Evolutionary conservation across 2,797 vertebrate species (phyloP).

Genomic region (Kryptopterus vitreolus): DNA sequence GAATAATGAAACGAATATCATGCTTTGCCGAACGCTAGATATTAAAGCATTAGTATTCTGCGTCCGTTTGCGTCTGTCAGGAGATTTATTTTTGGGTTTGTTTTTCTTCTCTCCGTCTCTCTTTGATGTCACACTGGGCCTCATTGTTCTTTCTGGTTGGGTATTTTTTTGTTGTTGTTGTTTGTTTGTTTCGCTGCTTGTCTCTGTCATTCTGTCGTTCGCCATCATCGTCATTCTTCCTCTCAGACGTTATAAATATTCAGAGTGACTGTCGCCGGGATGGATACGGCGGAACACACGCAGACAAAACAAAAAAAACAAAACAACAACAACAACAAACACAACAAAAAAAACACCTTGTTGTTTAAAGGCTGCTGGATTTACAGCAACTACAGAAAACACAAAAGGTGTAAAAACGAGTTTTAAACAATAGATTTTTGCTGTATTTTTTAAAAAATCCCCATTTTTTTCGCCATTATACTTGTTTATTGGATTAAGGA

Average conservation of each 20-base stretch:
- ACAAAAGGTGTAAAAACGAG: background rate
- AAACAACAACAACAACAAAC: too few species aligned
- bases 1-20: background rate
- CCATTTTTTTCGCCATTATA: background rate
- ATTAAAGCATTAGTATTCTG: conserved; percentile 39
- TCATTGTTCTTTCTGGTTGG: conserved; percentile 13
- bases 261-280: conserved; percentile 1
- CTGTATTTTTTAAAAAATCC: too few species aligned
- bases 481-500: background rate
- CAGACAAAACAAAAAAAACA: too few species aligned
- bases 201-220: conserved; percentile 11
- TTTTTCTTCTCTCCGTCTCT: conserved; percentile 37
- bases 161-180: too few species aligned
- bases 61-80: background rate
- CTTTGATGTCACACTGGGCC: conserved; percentile 31
- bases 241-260: conserved; percentile 18
- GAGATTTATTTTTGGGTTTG: conserved; percentile 41
- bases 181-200: conserved; percentile 7
- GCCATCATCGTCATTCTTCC: conserved; percentile 13
- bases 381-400: background rate
- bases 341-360: too few species aligned
- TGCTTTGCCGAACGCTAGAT: background rate
- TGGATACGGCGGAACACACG: background rate
- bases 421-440: too few species aligned
- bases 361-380: background rate